phyloP scores from a whole-genome alignment of 2,797 vertebrate species.

The Varecia variegata region DNA sequence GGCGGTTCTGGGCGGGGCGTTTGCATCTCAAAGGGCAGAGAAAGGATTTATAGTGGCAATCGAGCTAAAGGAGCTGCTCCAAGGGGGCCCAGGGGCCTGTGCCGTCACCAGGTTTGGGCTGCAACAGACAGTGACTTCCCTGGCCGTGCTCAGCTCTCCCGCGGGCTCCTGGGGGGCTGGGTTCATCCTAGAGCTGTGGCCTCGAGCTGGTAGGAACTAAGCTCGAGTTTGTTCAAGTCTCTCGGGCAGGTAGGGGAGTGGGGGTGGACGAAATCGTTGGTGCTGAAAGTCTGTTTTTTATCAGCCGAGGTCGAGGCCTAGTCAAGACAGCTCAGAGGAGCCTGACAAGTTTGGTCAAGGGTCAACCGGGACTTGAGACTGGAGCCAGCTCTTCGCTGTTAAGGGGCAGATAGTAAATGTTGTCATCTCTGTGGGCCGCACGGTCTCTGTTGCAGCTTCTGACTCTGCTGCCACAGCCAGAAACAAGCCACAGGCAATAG shows the following conservation, averaged over 20 bases:
- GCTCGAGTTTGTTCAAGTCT: not conserved
- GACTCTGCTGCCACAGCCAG: fast-evolving
- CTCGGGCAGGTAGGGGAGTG: not conserved
- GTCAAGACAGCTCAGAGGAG: not conserved
- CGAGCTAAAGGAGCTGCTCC: not conserved
- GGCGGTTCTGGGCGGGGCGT: not conserved
- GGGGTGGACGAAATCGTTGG: not conserved
- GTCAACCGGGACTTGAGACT: not conserved
- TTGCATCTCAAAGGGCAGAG: not conserved
- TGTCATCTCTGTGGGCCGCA: not conserved
- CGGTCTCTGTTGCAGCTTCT: fast-evolving
- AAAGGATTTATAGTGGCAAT: not conserved
- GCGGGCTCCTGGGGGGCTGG: not conserved
- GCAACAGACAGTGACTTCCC: not conserved
- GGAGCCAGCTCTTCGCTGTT: not conserved
- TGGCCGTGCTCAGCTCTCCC: not conserved
- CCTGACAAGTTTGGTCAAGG: not conserved
- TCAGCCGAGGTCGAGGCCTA: fast-evolving
- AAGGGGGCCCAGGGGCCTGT: fast-evolving
- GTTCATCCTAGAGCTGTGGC: not conserved
- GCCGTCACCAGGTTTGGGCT: not conserved
- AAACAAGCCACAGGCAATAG: fast-evolving
- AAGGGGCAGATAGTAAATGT: not conserved
- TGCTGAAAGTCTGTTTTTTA: not conserved
- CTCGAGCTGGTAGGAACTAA: not conserved